Evolutionary conservation across 2,113 vertebrate species (phyloP), one percentile per base, ranked within the genome.

Genomic region (Chelonoidis abingdonii): DNA sequence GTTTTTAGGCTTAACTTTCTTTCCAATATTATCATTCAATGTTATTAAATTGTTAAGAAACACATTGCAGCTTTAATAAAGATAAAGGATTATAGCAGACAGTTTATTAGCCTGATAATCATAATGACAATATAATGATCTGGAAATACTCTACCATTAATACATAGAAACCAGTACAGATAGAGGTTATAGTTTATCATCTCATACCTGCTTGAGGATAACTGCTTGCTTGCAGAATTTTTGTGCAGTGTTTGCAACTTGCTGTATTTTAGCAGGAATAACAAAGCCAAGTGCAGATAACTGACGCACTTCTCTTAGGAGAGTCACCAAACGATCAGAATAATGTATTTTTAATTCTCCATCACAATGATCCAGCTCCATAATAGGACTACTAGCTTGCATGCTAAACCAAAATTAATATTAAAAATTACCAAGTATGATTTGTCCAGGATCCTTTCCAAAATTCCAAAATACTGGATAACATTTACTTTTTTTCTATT

Each of bases 151-250:
- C 29, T 52, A 54, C 3, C 14, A 83, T 76, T 80, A 65, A 94
- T 53, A 35, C 35, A 80, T 62, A 9, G 5, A 98, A 96, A 52
- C 79, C 79, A 95, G 57, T 93, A 92, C 1, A 94, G 19, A 2
- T 79, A 78, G 16, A 53, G 53, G 65, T 57, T 78, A 78, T n/a
- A 50, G 65, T 22, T 93, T 41, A 52, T 82, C 44, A 93, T 78
- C 41, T 82, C 83, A 31, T 97, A 98, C 98, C 98, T 99, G 99
- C 98, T 99, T 99, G 56, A 99, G 99, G 97, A 99, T 98, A 94
- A 99, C 97, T 0, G 99, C 99, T 97, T 99, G 99, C 97, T 99
- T 99, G 98, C 99, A 99, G 98, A 99, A 99, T 92, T 98, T 99
- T 13, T 99, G 99, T 10, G 99, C 99, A 31, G 98, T 98, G 84